Evolutionary conservation across 1,140 invertebrate genomes (phyloP), one percentile per base, ranked within the genome.

Genomic region (Drosophila leontia): DNA sequence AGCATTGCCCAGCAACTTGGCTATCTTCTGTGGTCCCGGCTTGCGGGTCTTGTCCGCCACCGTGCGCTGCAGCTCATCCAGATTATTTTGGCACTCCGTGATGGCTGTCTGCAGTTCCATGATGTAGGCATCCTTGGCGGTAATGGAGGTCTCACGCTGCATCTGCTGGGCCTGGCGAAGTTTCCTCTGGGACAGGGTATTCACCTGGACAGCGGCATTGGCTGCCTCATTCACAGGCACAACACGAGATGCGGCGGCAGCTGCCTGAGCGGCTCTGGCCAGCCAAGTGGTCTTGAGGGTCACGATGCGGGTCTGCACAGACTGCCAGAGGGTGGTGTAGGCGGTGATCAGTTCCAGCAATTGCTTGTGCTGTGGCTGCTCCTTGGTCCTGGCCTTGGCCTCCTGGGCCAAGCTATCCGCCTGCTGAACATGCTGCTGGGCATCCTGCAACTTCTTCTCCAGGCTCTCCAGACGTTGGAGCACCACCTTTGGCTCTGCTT

Each of bases 71-170:
- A 96, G 84, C 3, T 93, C 91, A 17, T 94, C 93, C 23, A 96
- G 75, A 62, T 94, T 94, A 9, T 90, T 91, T 44, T 92, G 93
- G 80, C 95, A 95, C 78, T 96, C 96, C 4, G 92, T 93, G 0
- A 97, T 94, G 0, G 96, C 96, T 13, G 94, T 94, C 17, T 94
- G 93, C 12, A 97, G 88, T 91, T 97, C 96, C 65, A 95, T 95
- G 29, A 95, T 92, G 80, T 97, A 97, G 2, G 96, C 96, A 90
- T 97, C 96, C 88, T 96, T 96, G 1, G 96, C 95, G 23, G 96
- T 96, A 55, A 97, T 94, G 29, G 94, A 95, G 7, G 94, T 94
- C 61, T 95, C 93, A 32, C 94, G 93, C 68, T 93, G 93, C 63
- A 94, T 79, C 11, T 83, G 81, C 32, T 76, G 72, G 0, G 91